A percentile compares a stretch with the other conserved stretches of the same genome.
phyloP scores from a whole-genome alignment of 2,888 invertebrate genomes.

The Phengaris arion region DNA sequence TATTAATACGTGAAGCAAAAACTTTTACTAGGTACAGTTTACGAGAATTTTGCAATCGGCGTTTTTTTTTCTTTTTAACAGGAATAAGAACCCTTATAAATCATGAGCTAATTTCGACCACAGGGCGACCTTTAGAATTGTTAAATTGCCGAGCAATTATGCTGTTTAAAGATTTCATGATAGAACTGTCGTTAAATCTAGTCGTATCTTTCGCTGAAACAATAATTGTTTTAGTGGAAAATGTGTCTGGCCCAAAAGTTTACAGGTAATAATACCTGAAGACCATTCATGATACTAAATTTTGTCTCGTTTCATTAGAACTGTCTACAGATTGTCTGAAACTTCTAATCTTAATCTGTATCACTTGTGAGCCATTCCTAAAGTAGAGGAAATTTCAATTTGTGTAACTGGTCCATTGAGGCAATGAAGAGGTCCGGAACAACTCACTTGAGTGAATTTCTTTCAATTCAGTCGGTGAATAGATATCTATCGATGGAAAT shows the following conservation, averaged over 20 bases:
- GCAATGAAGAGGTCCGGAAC: constrained; percentile 63
- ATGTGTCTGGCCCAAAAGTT: neutral
- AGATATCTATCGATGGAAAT: neutral
- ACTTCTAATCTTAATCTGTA: constrained; percentile 34
- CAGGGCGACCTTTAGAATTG: neutral
- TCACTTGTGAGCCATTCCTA: constrained; percentile 44
- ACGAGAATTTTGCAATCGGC: no score
- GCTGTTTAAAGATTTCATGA: neutral
- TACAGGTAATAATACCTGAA: neutral
- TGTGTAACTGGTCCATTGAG: constrained; percentile 56
- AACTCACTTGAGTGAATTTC: constrained; percentile 54
- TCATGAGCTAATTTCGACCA: no score
- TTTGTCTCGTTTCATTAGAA: neutral
- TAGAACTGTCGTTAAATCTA: neutral
- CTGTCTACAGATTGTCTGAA: constrained; percentile 27
- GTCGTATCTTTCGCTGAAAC: neutral
- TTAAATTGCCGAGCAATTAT: neutral
- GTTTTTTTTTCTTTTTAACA: no score
- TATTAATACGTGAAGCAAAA: no score
- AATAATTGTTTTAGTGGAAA: neutral
- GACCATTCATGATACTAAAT: neutral
- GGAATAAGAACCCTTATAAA: no score
- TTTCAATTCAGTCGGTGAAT: constrained; percentile 34
- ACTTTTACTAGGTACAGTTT: no score
- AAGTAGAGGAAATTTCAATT: constrained; percentile 70